These are phyloP conservation scores for Ciconia nigra DNA, from an alignment of 2,797 vertebrate genomes.

Conservation along the genomic window DNA sequence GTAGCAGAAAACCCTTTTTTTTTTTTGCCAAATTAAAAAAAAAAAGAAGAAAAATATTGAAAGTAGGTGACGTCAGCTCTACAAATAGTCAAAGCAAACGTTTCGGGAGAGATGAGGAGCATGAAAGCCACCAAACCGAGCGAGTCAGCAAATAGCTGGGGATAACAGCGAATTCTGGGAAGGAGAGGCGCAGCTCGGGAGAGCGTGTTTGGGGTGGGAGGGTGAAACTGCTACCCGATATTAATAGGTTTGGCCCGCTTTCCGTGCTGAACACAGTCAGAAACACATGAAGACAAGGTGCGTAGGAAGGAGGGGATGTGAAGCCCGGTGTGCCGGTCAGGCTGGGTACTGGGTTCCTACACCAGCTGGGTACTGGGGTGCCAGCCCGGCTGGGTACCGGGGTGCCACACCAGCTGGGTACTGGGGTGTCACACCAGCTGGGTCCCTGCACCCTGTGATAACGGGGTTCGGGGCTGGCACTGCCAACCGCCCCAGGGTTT, in stretches of 20 bases:
- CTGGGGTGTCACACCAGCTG: too few species aligned
- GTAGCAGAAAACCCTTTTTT: fast-evolving
- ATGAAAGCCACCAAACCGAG: fast-evolving
- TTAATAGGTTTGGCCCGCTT: neutral
- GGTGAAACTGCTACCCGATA: neutral
- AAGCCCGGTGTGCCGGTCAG: neutral
- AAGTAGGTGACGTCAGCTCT: neutral
- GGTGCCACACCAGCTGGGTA: too few species aligned
- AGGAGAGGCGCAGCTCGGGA: neutral
- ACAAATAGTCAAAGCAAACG: neutral
- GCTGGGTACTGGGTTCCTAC: fast-evolving
- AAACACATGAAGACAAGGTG: neutral
- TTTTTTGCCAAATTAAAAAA: neutral
- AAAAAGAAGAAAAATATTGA: neutral
- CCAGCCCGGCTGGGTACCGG: too few species aligned
- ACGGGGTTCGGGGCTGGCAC: neutral
- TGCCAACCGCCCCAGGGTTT: neutral
- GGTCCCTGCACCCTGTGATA: neutral
- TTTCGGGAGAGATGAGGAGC: neutral
- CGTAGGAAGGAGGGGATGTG: neutral
- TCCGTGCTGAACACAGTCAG: fast-evolving
- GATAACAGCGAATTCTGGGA: neutral
- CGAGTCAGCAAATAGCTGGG: neutral
- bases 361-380: neutral
- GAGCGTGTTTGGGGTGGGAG: neutral